Evolutionary conservation across 1,140 invertebrate genomes (phyloP).

Genomic region (Zaprionus nigranus): DNA sequence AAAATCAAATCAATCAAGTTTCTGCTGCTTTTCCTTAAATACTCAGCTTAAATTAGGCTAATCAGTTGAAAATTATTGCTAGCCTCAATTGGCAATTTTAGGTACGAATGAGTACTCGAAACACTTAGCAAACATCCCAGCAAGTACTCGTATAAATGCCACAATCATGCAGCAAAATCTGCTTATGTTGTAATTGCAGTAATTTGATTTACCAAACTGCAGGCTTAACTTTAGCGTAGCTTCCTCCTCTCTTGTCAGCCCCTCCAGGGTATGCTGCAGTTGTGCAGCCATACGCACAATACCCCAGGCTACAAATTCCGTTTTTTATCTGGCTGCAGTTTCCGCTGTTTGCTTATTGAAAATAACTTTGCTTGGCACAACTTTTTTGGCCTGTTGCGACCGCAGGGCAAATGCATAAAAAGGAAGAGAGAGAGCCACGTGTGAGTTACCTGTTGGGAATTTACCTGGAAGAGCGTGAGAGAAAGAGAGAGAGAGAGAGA

Average conservation of each 20-base stretch:
- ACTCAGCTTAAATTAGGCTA: not conserved
- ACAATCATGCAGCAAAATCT: not conserved
- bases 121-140: not conserved
- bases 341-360: slow-evolving; percentile 64
- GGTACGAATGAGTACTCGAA: not conserved
- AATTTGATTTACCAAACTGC: not conserved
- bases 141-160: not conserved
- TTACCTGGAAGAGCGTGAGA: not conserved
- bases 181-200: not conserved
- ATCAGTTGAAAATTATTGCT: not conserved
- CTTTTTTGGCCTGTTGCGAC: slow-evolving; percentile 50
- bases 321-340: slow-evolving; percentile 17
- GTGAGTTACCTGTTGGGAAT: slow-evolving; percentile 42
- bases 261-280: not conserved
- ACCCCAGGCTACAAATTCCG: not conserved
- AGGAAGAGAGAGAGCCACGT: not conserved
- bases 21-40: not conserved
- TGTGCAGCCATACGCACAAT: not conserved
- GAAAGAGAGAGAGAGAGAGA: not conserved
- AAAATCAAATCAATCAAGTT: too few relatives aligned
- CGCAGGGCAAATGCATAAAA: slow-evolving; percentile 33
- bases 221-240: too few relatives aligned
- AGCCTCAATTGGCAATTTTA: not conserved
- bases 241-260: not conserved
- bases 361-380: slow-evolving; percentile 59